These are phyloP conservation scores for Neostethus bicornis DNA, from an alignment of 2,797 vertebrate species.

Conservation along the genomic window DNA sequence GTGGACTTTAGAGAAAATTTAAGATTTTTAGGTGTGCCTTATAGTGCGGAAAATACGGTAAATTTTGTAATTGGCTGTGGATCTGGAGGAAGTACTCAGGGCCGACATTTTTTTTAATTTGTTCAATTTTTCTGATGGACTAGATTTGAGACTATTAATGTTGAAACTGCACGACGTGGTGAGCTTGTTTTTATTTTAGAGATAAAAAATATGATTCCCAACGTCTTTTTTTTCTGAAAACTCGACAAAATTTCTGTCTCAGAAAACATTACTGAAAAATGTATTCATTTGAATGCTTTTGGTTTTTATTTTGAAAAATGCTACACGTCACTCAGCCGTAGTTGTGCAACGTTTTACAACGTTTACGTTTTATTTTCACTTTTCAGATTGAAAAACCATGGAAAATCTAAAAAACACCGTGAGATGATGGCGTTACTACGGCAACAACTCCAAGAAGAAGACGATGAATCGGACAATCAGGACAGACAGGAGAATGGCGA, in stretches of 20 bases:
- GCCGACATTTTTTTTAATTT: too few relatives aligned
- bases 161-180: background rate
- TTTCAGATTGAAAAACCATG: conserved; percentile 91
- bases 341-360: background rate
- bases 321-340: background rate
- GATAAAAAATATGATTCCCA: too few relatives aligned
- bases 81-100: too few relatives aligned
- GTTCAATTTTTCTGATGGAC: background rate
- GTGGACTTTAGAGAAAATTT: too few relatives aligned
- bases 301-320: too few relatives aligned
- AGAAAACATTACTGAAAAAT: background rate
- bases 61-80: too few relatives aligned
- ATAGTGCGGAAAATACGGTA: too few relatives aligned
- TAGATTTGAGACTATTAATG: too few relatives aligned
- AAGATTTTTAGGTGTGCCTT: too few relatives aligned
- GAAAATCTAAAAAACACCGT: conserved; percentile 95
- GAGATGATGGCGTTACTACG: conserved; percentile 91
- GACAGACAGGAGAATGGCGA: conserved; percentile 68
- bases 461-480: conserved; percentile 69
- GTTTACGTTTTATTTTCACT: background rate
- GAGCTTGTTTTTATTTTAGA: too few relatives aligned
- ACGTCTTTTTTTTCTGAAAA: too few relatives aligned
- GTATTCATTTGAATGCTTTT: background rate
- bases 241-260: too few relatives aligned
- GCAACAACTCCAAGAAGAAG: conserved; percentile 90